Conservation (phyloP, 2,888 invertebrate genomes). For the Athrips mouffetella region DNA sequence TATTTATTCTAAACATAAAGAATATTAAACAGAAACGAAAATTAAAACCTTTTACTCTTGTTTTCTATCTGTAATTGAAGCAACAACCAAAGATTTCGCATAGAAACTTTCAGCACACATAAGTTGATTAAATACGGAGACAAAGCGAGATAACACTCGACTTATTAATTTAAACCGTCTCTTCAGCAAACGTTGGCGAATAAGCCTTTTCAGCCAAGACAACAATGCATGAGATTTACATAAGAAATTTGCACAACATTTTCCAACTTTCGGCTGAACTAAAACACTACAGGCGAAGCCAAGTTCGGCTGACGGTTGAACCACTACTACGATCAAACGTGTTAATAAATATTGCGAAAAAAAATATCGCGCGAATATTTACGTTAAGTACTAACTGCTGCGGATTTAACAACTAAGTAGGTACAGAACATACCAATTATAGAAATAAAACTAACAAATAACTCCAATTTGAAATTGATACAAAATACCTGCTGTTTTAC, state of each 20-base stretch:
- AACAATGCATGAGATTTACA: conserved; percentile 37
- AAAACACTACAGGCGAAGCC: conserved; percentile 26
- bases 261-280: conserved; percentile 27
- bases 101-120: not conserved
- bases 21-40: too few relatives aligned
- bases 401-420: too few relatives aligned
- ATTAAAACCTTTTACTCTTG: not conserved
- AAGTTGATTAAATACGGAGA: conserved; percentile 13
- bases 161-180: conserved; percentile 12
- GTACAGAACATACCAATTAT: not conserved
- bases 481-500: too few relatives aligned
- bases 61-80: not conserved
- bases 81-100: not conserved
- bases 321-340: not conserved
- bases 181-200: conserved; percentile 9
- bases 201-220: conserved; percentile 24
- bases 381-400: not conserved
- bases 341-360: not conserved
- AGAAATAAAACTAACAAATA: too few relatives aligned
- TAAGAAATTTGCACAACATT: conserved; percentile 31
- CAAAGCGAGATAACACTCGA: conserved; percentile 5
- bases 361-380: not conserved
- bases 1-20: too few relatives aligned
- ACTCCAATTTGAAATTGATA: too few relatives aligned
- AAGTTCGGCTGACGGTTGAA: conserved; percentile 11